Conservation (phyloP, 2,797 vertebrate genomes). For the Sardinella longiceps region DNA sequence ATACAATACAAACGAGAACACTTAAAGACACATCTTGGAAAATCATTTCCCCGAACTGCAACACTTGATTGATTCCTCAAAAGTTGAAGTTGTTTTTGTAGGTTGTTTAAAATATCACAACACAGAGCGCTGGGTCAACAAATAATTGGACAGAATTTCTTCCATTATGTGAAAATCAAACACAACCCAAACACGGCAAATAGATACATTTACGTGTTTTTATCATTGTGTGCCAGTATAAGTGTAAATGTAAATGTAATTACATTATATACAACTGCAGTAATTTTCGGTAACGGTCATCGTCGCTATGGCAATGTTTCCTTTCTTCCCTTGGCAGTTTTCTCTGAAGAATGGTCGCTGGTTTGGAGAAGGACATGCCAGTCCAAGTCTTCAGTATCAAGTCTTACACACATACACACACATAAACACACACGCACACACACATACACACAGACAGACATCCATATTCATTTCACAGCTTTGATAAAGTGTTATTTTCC, state of each 20-base stretch:
- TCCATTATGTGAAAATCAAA: constrained; percentile 57
- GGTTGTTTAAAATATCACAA: constrained; percentile 21
- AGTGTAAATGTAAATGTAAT: constrained; percentile 13
- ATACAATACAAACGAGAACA: constrained; percentile 34
- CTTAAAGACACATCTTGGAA: constrained; percentile 19
- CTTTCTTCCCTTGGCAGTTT: constrained; percentile 33
- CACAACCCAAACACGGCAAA: constrained; percentile 59
- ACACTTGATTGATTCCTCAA: constrained; percentile 27
- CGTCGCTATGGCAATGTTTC: constrained; percentile 37
- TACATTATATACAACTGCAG: constrained; percentile 60
- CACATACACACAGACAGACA: background rate
- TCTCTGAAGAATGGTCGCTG: constrained; percentile 11
- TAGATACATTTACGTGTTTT: constrained; percentile 44
- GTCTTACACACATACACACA: background rate
- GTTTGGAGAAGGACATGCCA: background rate
- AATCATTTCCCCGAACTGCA: background rate
- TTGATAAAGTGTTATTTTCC: constrained; percentile 62
- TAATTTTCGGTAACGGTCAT: constrained; percentile 25
- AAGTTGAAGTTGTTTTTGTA: background rate
- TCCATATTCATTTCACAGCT: constrained; percentile 53
- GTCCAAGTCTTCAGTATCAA: constrained; percentile 6
- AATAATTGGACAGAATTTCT: constrained; percentile 4
- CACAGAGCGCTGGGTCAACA: constrained; percentile 23
- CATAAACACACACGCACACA: background rate
- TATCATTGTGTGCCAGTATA: constrained; percentile 16